Percentiles rank a stretch among this genome's conserved stretches.
These are phyloP conservation scores for Vanessa tameamea DNA, from an alignment of 1,140 invertebrate genomes.

Conservation along the genomic window DNA sequence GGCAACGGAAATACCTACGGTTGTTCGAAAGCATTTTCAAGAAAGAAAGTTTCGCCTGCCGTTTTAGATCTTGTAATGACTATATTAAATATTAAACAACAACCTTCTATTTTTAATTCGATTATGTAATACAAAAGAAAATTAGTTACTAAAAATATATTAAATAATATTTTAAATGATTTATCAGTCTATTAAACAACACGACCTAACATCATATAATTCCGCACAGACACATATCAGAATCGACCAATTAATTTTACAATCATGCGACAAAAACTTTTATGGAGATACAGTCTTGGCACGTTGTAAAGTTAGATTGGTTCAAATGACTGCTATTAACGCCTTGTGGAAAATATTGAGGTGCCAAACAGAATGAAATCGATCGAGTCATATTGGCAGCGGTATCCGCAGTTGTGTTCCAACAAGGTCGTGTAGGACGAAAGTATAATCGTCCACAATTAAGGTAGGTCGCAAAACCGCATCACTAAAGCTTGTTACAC, in stretches of 20 bases:
- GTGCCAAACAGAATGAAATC: background rate
- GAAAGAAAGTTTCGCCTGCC: slow-evolving; percentile 46
- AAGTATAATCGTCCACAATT: slow-evolving; percentile 46
- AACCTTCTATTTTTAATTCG: background rate
- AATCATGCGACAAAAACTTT: slow-evolving; percentile 21
- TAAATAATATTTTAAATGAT: background rate
- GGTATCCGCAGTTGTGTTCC: slow-evolving; percentile 17
- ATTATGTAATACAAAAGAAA: background rate
- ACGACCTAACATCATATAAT: background rate
- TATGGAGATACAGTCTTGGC: slow-evolving; percentile 25
- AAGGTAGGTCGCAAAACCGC: slow-evolving; percentile 44
- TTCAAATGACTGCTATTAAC: slow-evolving; percentile 36
- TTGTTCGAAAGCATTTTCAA: slow-evolving; percentile 50
- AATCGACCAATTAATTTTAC: slow-evolving; percentile 19
- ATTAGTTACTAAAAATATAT: no score
- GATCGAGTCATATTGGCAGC: slow-evolving; percentile 3
- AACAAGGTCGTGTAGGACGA: slow-evolving; percentile 44
- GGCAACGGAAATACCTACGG: slow-evolving; percentile 41
- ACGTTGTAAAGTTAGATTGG: slow-evolving; percentile 33
- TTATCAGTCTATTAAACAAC: background rate
- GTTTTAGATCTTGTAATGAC: slow-evolving; percentile 29
- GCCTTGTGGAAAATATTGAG: slow-evolving; percentile 2
- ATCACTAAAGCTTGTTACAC: slow-evolving; percentile 35
- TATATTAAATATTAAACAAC: slow-evolving; percentile 24
- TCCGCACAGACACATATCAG: background rate